phyloP scores from a whole-genome alignment of 2,113 vertebrate genomes.

The Leptosomus discolor region DNA sequence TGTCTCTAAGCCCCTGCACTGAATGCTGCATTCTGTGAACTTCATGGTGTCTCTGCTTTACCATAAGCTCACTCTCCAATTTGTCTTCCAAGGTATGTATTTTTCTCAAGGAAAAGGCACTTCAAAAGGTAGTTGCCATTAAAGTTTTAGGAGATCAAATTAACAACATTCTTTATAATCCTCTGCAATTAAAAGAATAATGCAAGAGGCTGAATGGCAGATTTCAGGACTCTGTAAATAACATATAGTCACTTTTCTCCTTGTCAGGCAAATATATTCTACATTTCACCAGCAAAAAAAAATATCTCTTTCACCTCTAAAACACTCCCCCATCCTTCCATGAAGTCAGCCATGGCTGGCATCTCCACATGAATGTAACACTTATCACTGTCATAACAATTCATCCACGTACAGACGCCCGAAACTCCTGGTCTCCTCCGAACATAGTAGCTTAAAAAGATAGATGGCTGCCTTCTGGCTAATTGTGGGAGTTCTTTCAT shows the following conservation, averaged over 20 bases:
- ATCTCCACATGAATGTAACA: slow-evolving; percentile 1
- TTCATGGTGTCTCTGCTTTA: neutral
- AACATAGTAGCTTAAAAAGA: slow-evolving; percentile 72
- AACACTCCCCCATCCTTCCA: neutral
- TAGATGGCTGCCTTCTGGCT: slow-evolving; percentile 78
- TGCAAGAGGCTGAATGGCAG: neutral
- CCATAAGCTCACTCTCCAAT: neutral
- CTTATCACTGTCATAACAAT: slow-evolving; percentile 75
- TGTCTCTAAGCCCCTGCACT: neutral
- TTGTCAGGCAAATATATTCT: neutral
- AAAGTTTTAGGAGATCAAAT: slow-evolving; percentile 18
- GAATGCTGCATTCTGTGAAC: neutral
- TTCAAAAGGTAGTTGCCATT: neutral
- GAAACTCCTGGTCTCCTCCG: slow-evolving; percentile 56
- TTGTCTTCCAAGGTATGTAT: neutral
- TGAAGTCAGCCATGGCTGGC: neutral
- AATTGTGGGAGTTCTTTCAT: slow-evolving; percentile 77
- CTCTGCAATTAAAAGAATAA: slow-evolving; percentile 23
- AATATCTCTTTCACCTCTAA: neutral
- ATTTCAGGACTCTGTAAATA: neutral
- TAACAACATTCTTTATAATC: neutral
- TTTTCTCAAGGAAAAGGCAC: neutral
- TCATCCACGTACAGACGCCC: slow-evolving; percentile 41
- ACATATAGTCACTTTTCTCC: neutral
- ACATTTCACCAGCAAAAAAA: neutral